Evolutionary conservation across 1,140 invertebrate species (phyloP), one percentile per base, ranked within the genome.

Genomic region (Metopolophium dirhodum): DNA sequence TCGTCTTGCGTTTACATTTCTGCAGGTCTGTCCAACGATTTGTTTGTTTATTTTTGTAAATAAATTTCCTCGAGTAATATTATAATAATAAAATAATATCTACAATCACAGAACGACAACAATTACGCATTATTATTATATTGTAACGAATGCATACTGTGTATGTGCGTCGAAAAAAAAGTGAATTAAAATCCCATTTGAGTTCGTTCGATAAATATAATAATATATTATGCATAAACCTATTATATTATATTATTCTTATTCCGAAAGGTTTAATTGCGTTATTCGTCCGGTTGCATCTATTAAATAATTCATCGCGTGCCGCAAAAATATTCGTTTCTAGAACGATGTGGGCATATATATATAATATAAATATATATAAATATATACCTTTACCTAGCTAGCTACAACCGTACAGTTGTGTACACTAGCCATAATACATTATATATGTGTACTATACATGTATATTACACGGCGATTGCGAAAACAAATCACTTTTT

Each of bases 401-500:
- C 20, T 23, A 20, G 18, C 61, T 68, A n/a, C 30, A 8, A 41
- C 41, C 41, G 41, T 4, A 41, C 41, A 41, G 41, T 41, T 41
- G 41, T 41, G 26, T 26, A n/a, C 61, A 77, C n/a, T 77, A 77
- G 30, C n/a, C 30, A 77, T 61, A 30, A 61, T 77, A n/a, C 20
- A 77, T 77, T 77, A 68, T 68, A 35, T 77, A n/a, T 77, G 61
- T 68, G 3, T 18, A 68, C 30, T 68, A 68, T n/a, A 68, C 61
- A 68, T n/a, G 30, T 68, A 68, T 30, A 61, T 61, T 61, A 11
- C 57, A 30, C 61, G 11, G 22, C 23, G 87, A 88, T 88, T n/a
- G 49, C 35, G 49, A 54, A 89, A 89, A 89, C 87, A 54, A 89
- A 89, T 89, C 87, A 51, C 87, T 89, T 54, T 89, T 54, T 89